These are phyloP conservation scores for Pardosa pseudoannulata DNA, from an alignment of 2,888 invertebrate genomes.

Conservation along the genomic window DNA sequence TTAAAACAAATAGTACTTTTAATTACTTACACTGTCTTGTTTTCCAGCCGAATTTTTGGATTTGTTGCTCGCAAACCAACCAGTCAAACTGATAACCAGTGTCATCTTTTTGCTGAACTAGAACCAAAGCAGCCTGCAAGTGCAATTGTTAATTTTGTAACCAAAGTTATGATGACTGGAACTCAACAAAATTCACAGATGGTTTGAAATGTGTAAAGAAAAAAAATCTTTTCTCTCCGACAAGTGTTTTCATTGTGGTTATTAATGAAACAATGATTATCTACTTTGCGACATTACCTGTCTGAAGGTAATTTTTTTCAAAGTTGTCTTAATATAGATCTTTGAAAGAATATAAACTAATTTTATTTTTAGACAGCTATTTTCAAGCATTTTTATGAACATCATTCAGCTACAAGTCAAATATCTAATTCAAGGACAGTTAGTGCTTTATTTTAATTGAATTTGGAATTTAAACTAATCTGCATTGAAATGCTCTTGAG, in stretches of 20 bases:
- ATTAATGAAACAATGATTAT: neutral
- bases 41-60: constrained; percentile 90
- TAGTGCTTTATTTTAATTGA: neutral
- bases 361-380: constrained; percentile 55
- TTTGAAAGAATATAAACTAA: constrained; percentile 37
- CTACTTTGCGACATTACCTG: neutral
- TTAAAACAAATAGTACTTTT: too few species aligned
- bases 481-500: neutral
- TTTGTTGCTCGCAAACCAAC: constrained; percentile 94
- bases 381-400: constrained; percentile 36
- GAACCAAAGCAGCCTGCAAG: constrained; percentile 93
- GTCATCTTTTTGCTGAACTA: constrained; percentile 97
- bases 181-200: constrained; percentile 52
- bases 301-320: constrained; percentile 50
- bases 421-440: neutral
- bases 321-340: constrained; percentile 16
- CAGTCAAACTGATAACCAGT: constrained; percentile 92
- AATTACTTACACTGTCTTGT: too few species aligned
- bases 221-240: neutral
- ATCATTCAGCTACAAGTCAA: neutral
- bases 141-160: constrained; percentile 83
- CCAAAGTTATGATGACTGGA: constrained; percentile 83
- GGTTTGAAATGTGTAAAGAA: constrained; percentile 29
- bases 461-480: neutral
- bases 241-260: neutral